phyloP scores from a whole-genome alignment of 2,888 invertebrate genomes.

The Tenthredo amoena region DNA sequence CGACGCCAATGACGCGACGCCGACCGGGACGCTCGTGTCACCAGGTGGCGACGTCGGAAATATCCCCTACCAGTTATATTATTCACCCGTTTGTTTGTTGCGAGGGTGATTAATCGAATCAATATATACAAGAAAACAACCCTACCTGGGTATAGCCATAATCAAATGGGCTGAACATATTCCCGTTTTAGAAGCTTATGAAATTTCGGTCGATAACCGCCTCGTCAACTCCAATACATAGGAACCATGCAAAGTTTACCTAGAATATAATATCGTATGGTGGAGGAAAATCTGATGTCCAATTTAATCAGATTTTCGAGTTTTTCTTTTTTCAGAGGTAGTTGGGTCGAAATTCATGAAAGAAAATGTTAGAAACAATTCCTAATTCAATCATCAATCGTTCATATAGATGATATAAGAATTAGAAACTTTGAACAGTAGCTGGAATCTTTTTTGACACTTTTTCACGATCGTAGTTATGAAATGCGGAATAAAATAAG shows the following conservation, averaged over 20 bases:
- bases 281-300: not conserved
- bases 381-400: too few relatives aligned
- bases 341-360: not conserved
- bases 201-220: slow-evolving; percentile 5
- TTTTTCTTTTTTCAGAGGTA: not conserved
- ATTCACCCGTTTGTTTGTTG: slow-evolving; percentile 35
- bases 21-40: slow-evolving; percentile 15
- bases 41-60: slow-evolving; percentile 45
- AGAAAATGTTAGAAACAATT: not conserved
- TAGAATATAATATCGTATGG: not conserved
- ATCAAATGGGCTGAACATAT: not conserved
- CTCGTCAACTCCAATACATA: not conserved
- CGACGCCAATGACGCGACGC: slow-evolving; percentile 1
- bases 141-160: not conserved
- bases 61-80: slow-evolving; percentile 40
- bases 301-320: not conserved
- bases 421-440: too few relatives aligned
- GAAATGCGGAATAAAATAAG: not conserved
- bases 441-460: too few relatives aligned
- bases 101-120: slow-evolving; percentile 45
- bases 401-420: too few relatives aligned
- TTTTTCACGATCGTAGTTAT: not conserved
- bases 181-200: not conserved
- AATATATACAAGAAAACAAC: slow-evolving; percentile 33
- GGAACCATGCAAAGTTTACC: not conserved